Base-by-base conservation (phyloP, 2,113 vertebrate species). In the Pelmatolapia mariae region DNA sequence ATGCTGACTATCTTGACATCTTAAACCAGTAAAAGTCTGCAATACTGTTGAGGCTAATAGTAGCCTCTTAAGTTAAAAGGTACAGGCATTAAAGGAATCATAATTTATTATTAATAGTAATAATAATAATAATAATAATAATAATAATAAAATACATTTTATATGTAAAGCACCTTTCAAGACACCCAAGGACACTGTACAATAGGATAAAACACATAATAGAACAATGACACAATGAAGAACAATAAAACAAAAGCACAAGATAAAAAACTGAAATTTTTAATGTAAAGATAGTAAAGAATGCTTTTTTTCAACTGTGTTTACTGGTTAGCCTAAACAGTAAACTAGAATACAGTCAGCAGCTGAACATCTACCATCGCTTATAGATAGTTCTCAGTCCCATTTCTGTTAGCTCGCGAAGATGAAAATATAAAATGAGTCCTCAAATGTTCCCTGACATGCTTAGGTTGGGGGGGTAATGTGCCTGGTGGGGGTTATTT, bases 361-460 rank as follows among this genome's bases (percentile, higher is more conserved):
- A 0, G 40, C 40, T 47, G 22, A 45, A 4, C 40, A 18, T 29
- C 66, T 24, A 45, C 8, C 38, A 24, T 24, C 8, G 18, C 13
- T 45, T 26, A 45, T 18, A 76, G 40, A 11, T 47, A 29, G 68
- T 29, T 45, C 9, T 76, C 68, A 29, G 68, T 29, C 40, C 40
- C 0, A 1, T 47, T 47, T 76, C 40, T 76, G 40, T 76, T 47
- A 29, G 9, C 40, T 47, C 2, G 3, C 0, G 9, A 29, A 29
- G 71, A 47, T 47, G 24, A 19, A 76, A 47, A 47, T 5, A 47
- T 47, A 47, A 47, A 47, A 19, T 47, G 9, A 2, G 2, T 0
- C 22, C 40, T 26, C 6, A 73, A 3, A 26, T 71, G n/a, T 24
- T 71, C 38, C n/a, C 66, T 71, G 36, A 71, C 36, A 0, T 43